Evolutionary conservation across 1,140 invertebrate species (phyloP).

Genomic region (Aphelenchoides fujianensis): DNA sequence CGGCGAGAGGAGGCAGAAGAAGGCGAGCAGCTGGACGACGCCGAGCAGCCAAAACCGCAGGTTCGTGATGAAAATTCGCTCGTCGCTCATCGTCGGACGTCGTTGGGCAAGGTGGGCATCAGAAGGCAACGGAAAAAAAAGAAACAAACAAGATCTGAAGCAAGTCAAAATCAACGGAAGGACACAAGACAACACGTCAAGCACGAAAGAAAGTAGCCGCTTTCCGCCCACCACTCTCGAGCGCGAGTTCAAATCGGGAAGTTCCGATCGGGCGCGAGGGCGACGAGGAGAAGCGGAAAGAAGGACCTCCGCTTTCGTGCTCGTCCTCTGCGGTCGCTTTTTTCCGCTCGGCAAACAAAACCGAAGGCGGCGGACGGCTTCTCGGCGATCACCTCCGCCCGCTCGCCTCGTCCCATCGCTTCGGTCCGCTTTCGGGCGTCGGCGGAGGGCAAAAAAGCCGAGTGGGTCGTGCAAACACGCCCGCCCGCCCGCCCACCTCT

Average conservation of each 20-base stretch:
- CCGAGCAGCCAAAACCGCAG: slow-evolving; percentile 10
- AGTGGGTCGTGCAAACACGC: neutral
- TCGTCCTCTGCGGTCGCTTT: neutral
- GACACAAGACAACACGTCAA: no score
- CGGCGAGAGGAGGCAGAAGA: neutral
- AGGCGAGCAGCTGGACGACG: neutral
- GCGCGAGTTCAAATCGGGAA: no score
- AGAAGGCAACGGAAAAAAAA: neutral
- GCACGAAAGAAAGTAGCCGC: no score
- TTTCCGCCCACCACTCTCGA: no score
- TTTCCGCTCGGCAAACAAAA: neutral
- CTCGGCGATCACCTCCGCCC: no score
- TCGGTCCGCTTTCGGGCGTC: no score
- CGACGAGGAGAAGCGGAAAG: neutral
- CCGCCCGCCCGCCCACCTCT: no score
- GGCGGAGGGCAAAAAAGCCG: neutral
- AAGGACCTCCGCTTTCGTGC: no score
- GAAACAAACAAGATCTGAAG: neutral
- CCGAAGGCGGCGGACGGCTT: no score
- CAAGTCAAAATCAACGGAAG: neutral
- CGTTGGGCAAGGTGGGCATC: neutral
- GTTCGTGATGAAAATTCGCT: slow-evolving; percentile 7
- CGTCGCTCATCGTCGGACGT: slow-evolving; percentile 6
- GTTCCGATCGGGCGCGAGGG: no score
- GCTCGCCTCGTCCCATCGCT: no score